A percentile compares a stretch with the other conserved stretches of the same genome.
Conservation (phyloP, 2,888 invertebrate genomes). For the Leptinotarsa peninsularis region DNA sequence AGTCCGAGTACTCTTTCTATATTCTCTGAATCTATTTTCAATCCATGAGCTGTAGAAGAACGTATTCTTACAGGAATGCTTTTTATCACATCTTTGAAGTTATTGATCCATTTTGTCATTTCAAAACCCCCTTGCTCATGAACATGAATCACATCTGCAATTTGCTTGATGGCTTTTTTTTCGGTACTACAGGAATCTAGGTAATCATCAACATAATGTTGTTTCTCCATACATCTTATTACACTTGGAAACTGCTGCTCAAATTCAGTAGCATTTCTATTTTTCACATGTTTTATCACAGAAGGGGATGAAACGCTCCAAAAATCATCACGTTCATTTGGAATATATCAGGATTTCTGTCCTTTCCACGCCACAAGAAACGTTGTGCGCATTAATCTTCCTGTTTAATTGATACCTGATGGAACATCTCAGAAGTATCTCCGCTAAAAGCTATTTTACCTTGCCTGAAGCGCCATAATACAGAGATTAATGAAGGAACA, state of each 20-base stretch:
- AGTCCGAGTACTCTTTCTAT: too few relatives aligned
- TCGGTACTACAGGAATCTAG: neutral
- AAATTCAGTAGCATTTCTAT: slow-evolving; percentile 15
- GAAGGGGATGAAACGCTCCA: slow-evolving; percentile 19
- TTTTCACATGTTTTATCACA: slow-evolving; percentile 10
- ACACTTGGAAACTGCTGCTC: neutral
- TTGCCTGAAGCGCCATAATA: too few relatives aligned
- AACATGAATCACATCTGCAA: neutral
- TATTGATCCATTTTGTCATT: slow-evolving; percentile 10
- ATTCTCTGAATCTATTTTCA: slow-evolving; percentile 2
- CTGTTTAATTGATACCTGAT: neutral
- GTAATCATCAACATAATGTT: neutral
- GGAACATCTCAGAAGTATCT: too few relatives aligned
- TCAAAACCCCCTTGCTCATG: slow-evolving; percentile 3
- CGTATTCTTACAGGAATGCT: neutral
- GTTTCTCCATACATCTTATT: neutral
- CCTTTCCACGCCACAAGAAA: neutral
- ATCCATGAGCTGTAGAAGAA: neutral
- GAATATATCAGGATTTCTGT: neutral
- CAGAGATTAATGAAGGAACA: slow-evolving; percentile 7
- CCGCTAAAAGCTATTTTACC: too few relatives aligned
- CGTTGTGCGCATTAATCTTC: slow-evolving; percentile 3
- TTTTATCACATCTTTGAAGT: neutral
- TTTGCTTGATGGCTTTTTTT: neutral
- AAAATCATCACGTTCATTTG: slow-evolving; percentile 23